Conservation (phyloP, 2,888 invertebrate genomes). For the Drosophila neoperkinsi region DNA sequence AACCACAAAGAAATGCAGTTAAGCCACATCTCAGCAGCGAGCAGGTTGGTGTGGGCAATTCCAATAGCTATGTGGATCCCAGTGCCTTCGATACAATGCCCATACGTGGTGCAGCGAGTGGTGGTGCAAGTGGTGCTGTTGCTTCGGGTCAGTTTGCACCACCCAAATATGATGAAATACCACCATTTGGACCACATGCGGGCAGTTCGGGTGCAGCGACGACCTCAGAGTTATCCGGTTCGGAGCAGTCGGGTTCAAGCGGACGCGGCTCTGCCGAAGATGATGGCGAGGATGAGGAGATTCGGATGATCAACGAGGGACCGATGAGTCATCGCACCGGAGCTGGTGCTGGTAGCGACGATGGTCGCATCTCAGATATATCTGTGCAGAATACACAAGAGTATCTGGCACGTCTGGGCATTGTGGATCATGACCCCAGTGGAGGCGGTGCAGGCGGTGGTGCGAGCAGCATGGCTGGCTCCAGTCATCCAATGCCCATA, state of each 20-base stretch:
- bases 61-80: conserved; percentile 94
- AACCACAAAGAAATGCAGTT: conserved; percentile 89
- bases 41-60: conserved; percentile 87
- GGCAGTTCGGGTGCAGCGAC: conserved; percentile 92
- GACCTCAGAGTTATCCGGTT: conserved; percentile 96
- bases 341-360: conserved; percentile 84
- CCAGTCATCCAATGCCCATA: conserved; percentile 87
- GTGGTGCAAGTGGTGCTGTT: conserved; percentile 83
- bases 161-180: conserved; percentile 96
- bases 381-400: conserved; percentile 98
- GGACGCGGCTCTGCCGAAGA: conserved; percentile 98
- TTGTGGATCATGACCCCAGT: conserved; percentile 91
- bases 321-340: conserved; percentile 88
- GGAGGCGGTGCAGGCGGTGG: conserved; percentile 89
- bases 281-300: conserved; percentile 97
- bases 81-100: conserved; percentile 96
- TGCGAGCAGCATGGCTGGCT: conserved; percentile 87
- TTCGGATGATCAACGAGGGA: conserved; percentile 98
- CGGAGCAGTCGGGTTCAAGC: conserved; percentile 97
- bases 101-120: conserved; percentile 87
- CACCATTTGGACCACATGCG: conserved; percentile 92
- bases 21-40: conserved; percentile 92
- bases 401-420: conserved; percentile 96
- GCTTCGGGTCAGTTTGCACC: conserved; percentile 90
- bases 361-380: conserved; percentile 93